Percentiles rank a stretch among this genome's conserved stretches.
Evolutionary conservation across 2,888 invertebrate species (phyloP).

Genomic region (Dioctria rufipes): DNA sequence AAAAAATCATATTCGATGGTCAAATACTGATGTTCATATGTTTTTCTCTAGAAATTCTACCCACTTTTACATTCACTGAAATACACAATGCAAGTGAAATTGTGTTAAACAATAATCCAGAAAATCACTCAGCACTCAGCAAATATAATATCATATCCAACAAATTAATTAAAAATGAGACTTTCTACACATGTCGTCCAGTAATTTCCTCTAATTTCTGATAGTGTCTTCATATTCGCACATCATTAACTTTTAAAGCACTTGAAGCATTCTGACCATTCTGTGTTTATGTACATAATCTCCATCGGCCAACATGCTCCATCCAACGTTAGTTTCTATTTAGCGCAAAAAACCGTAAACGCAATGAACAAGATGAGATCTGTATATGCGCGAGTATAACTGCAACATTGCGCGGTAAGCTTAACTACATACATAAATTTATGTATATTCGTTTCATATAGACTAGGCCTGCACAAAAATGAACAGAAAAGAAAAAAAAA

Average conservation of each 20-base stretch:
- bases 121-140: no score
- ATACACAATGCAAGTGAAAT: no score
- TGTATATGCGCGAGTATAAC: conserved; percentile 20
- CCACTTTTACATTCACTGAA: no score
- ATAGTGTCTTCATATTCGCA: conserved; percentile 47
- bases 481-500: no score
- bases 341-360: conserved; percentile 35
- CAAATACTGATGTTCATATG: no score
- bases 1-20: no score
- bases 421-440: neutral
- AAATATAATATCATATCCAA: neutral
- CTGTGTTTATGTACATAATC: neutral
- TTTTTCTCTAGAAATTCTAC: no score
- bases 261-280: conserved; percentile 7
- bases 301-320: neutral
- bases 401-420: conserved; percentile 22
- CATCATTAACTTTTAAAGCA: conserved; percentile 36
- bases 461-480: conserved; percentile 9
- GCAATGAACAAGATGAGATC: conserved; percentile 16
- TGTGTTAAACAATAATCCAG: no score
- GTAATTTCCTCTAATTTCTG: conserved; percentile 43
- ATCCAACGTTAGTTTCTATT: neutral
- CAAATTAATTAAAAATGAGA: conserved; percentile 55
- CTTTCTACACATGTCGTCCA: conserved; percentile 51
- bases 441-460: neutral